These are phyloP conservation scores for Microcebus lehilahytsara DNA, from an alignment of 2,113 vertebrate species.

Conservation along the genomic window DNA sequence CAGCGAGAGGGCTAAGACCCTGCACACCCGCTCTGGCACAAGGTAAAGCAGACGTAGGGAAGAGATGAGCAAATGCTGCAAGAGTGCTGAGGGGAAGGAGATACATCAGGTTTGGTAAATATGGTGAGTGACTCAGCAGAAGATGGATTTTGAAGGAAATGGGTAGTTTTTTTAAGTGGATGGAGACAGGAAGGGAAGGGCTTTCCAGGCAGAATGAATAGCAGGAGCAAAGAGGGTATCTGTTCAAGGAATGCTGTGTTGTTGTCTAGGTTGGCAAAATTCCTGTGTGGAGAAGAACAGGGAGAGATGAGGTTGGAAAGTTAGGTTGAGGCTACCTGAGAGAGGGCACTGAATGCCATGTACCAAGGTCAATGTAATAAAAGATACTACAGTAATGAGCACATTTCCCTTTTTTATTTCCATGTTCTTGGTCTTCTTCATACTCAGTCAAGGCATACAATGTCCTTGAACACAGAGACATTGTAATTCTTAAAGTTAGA, in stretches of 20 bases:
- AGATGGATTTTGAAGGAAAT: not conserved
- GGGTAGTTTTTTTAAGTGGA: not conserved
- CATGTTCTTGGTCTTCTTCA: not conserved
- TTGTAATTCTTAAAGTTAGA: constrained; percentile 20
- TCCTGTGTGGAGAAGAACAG: not conserved
- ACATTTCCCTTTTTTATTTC: not conserved
- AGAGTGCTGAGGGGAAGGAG: not conserved
- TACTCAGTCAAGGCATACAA: not conserved
- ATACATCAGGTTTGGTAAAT: not conserved
- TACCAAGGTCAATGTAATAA: not conserved
- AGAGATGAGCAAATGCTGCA: not conserved
- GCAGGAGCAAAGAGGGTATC: not conserved
- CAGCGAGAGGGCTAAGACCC: not conserved
- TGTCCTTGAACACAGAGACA: not conserved
- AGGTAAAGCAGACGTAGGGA: not conserved
- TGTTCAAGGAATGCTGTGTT: not conserved
- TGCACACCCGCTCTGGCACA: not conserved
- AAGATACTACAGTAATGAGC: not conserved
- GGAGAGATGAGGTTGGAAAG: not conserved
- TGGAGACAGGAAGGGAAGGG: not conserved
- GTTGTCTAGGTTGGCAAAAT: not conserved
- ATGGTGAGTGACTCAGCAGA: not conserved
- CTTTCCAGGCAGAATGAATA: not conserved
- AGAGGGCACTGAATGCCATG: not conserved
- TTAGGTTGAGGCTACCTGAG: not conserved